These are phyloP conservation scores for Oophaga pumilio DNA, from an alignment of 2,113 vertebrate genomes.

Conservation along the genomic window DNA sequence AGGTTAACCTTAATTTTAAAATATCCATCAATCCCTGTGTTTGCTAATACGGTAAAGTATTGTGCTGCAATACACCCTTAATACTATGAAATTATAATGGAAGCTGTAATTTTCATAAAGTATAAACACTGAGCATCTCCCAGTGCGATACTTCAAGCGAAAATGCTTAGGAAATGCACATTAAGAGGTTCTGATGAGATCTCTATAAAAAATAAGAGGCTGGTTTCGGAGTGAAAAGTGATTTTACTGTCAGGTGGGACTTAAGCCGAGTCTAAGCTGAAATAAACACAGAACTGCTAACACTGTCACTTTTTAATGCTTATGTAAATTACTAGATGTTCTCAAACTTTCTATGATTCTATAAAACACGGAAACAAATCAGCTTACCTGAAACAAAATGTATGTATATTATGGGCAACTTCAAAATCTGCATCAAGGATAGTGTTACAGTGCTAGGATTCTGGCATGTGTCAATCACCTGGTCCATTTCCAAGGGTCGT, in stretches of 20 bases:
- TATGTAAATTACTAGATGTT: constrained; percentile 41
- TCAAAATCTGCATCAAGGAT: constrained; percentile 21
- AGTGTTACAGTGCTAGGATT: background rate
- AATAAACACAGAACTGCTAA: constrained; percentile 46
- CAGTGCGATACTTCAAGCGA: constrained; percentile 6
- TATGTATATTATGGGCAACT: constrained; percentile 27
- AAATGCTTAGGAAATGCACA: constrained; percentile 15
- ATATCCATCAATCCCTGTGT: background rate
- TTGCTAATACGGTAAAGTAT: background rate
- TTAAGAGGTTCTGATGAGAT: constrained; percentile 6
- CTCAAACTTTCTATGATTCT: constrained; percentile 45
- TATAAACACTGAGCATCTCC: constrained; percentile 11
- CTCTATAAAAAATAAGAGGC: constrained; percentile 23
- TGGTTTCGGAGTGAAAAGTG: constrained; percentile 22
- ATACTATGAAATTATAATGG: background rate
- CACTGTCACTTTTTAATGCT: constrained; percentile 44
- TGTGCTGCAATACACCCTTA: background rate
- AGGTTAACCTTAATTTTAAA: background rate
- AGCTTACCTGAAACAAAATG: constrained; percentile 45
- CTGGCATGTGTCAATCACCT: background rate
- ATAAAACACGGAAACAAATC: constrained; percentile 46
- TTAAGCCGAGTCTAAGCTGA: constrained; percentile 19
- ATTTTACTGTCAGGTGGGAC: constrained; percentile 41
- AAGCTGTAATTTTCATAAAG: constrained; percentile 21
- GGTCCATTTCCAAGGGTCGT: background rate